A percentile compares a stretch with the other conserved stretches of the same genome.
Evolutionary conservation across 2,888 invertebrate species (phyloP).

Genomic region (Pantelozetes paolii): DNA sequence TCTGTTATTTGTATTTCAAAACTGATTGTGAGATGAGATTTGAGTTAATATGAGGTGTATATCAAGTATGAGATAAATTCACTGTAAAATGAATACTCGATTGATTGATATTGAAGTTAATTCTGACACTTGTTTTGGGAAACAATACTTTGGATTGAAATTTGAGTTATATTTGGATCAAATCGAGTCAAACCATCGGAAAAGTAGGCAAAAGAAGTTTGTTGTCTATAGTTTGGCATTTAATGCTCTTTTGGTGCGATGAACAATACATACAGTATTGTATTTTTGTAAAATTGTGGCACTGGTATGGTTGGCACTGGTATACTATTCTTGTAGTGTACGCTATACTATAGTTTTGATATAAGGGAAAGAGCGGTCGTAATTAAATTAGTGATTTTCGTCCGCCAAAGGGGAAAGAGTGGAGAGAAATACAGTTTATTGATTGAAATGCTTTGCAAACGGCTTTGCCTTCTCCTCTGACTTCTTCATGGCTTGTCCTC

Average conservation of each 20-base stretch:
- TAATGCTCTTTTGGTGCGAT: slow-evolving; percentile 13
- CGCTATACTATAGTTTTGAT: slow-evolving; percentile 22
- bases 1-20: no score
- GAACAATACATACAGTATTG: slow-evolving; percentile 7
- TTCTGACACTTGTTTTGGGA: not conserved
- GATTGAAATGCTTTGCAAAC: slow-evolving; percentile 25
- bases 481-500: slow-evolving; percentile 25
- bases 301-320: slow-evolving; percentile 3
- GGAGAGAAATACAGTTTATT: slow-evolving; percentile 26
- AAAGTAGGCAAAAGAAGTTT: not conserved
- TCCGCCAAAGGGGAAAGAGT: slow-evolving; percentile 32
- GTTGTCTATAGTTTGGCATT: slow-evolving; percentile 18
- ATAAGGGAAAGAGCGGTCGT: slow-evolving; percentile 27
- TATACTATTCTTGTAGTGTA: not conserved
- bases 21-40: no score
- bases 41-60: no score
- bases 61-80: no score
- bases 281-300: not conserved
- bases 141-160: slow-evolving; percentile 10
- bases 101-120: no score
- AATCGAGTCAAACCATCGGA: not conserved
- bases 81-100: no score
- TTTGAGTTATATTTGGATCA: not conserved
- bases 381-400: slow-evolving; percentile 33
- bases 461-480: not conserved